phyloP scores from a whole-genome alignment of 2,797 vertebrate genomes.

The Chaunax sp. region DNA sequence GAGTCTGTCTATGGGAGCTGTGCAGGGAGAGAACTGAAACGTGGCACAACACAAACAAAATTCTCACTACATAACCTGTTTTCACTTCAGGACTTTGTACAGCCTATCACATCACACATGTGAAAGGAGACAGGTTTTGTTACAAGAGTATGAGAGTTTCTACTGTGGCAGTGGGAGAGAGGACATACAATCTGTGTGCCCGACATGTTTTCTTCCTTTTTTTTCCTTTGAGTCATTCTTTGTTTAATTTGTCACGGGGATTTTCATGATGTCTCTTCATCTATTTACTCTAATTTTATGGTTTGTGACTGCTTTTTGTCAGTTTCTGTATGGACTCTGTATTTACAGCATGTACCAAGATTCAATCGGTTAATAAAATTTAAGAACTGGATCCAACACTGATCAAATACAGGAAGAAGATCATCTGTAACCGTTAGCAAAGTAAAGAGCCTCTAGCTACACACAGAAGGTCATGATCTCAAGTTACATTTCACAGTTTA shows the following conservation, averaged over 20 bases:
- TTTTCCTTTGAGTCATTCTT: conserved; percentile 39
- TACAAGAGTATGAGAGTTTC: conserved; percentile 24
- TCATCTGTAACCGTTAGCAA: background rate
- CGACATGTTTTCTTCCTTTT: conserved; percentile 38
- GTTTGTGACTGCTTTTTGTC: conserved; percentile 18
- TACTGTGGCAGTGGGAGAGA: conserved; percentile 37
- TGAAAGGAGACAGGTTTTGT: conserved; percentile 40
- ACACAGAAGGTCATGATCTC: too few species aligned
- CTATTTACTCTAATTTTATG: conserved; percentile 35
- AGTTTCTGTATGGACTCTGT: conserved; percentile 35
- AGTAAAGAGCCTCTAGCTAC: conserved; percentile 1
- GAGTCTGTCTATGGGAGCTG: conserved; percentile 69
- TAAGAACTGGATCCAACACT: conserved; percentile 2
- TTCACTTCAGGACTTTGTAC: conserved; percentile 48
- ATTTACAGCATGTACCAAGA: conserved; percentile 20
- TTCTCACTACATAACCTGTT: conserved; percentile 32
- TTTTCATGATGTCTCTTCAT: conserved; percentile 19
- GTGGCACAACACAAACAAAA: background rate
- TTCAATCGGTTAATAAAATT: conserved; percentile 5
- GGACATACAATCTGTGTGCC: conserved; percentile 51
- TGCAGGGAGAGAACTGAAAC: conserved; percentile 60
- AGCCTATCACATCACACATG: conserved; percentile 56
- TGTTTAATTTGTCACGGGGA: conserved; percentile 33
- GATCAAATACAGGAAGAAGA: conserved; percentile 7
- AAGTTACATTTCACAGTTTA: too few species aligned